Base-by-base conservation (phyloP, 1,140 invertebrate species). In the Antheraea pernyi region DNA sequence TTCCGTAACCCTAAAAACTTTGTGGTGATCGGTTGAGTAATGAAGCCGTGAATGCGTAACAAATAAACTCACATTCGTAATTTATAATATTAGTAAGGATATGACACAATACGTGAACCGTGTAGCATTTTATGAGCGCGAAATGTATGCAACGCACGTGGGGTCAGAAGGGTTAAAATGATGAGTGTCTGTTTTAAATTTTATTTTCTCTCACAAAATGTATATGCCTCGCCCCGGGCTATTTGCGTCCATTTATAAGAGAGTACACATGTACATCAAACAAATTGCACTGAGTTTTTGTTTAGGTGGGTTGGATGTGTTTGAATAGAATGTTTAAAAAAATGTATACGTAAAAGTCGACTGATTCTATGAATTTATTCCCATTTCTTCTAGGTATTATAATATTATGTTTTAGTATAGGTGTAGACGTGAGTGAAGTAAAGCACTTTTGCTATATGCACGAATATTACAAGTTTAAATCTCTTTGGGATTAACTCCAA, bases 151-250 rank as follows among this genome's bases (percentile, higher is more conserved):
- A 78, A 70, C 73, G 63, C 77, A 74, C 62, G 70, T 75, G 80
- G 75, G 81, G 79, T 81, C 79, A 74, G 71, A 75, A 78, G 79
- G 80, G 83, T 79, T 85, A 80, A 80, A 81, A 79, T 83, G 81
- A 86, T 75, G 82, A 79, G 75, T 75, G 71, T 84, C 79, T 80
- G 79, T 83, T 87, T 83, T 69, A 78, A 82, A 85, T 87, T 85
- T 87, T 82, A 82, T 84, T 81, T 76, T 79, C 76, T 76, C 71
- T 71, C 78, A 73, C 77, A 67, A 81, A 81, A 79, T 77, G 69
- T 78, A 42, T 42, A 75, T 73, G 69, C 58, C 61, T 63, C 62
- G 76, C 80, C 75, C 70, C 63, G 67, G 79, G 77, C 74, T 53
- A 71, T 76, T 70, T 72, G 74, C 73, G 75, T 77, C 73, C 74